Percentiles rank a stretch among this genome's conserved stretches.
These are phyloP conservation scores for Zhuqinia jingwanae DNA, from an alignment of 2,888 invertebrate species.

Conservation along the genomic window DNA sequence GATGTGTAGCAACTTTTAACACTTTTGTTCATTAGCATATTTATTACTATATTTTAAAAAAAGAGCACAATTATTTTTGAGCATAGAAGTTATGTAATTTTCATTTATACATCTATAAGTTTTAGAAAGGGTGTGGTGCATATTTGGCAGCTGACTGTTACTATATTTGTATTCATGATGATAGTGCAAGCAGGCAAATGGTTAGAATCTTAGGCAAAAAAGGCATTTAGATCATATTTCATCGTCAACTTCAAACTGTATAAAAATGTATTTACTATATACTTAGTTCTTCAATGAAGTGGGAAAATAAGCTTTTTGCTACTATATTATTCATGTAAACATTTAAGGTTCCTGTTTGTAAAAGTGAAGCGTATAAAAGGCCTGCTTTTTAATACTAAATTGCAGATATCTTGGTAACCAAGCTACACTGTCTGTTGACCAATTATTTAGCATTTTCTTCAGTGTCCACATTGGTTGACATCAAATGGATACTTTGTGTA, in stretches of 20 bases:
- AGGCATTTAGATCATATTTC: constrained; percentile 5
- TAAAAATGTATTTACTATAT: constrained; percentile 11
- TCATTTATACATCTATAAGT: constrained; percentile 4
- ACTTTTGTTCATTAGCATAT: constrained; percentile 23
- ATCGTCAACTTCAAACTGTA: constrained; percentile 31
- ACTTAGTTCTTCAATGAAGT: constrained; percentile 13
- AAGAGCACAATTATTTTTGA: constrained; percentile 51
- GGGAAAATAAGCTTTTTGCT: constrained; percentile 33
- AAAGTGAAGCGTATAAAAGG: not conserved
- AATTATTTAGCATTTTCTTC: too few relatives aligned
- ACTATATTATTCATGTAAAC: not conserved
- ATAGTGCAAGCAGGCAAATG: not conserved
- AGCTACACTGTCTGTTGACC: too few relatives aligned
- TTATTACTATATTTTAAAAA: constrained; percentile 23
- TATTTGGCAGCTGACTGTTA: constrained; percentile 39
- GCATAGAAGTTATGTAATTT: constrained; percentile 29
- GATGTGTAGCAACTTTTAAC: constrained; percentile 17
- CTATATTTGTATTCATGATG: constrained; percentile 2
- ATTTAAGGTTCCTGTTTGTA: constrained; percentile 21
- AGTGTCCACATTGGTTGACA: too few relatives aligned
- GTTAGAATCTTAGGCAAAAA: not conserved
- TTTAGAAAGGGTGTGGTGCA: constrained; percentile 34
- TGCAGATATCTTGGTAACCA: too few relatives aligned
- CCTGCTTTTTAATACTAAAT: not conserved
- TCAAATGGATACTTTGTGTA: too few relatives aligned